Evolutionary conservation across 1,140 invertebrate species (phyloP), one percentile per base, ranked within the genome.

Genomic region (Pachypeltis micranthus): DNA sequence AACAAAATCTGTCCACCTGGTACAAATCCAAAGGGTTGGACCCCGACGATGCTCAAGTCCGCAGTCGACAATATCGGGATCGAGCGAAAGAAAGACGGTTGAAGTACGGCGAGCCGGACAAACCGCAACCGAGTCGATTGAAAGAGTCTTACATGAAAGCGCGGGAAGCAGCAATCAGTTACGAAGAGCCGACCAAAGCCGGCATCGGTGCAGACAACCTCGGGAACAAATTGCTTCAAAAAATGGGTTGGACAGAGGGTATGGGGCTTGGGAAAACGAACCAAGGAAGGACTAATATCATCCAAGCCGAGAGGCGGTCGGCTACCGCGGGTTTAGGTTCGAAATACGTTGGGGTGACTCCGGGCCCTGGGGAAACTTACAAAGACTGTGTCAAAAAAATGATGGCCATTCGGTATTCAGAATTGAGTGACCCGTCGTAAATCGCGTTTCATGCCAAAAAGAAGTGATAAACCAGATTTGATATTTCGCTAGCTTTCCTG

Each of bases 221-320:
- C 68, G 93, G 93, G 1, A 96, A 87, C 75, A 90, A 91, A 74
- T 78, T 99, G 68, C 74, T 99, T 44, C 93, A 98, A 75, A 97
- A 95, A 76, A 98, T 98, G 96, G 96, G 96, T 0, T 99, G 96
- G 96, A 88, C 85, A 3, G 90, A 94, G 74, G 96, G 96, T 1
- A 85, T 92, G 81, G 96, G 96, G 0, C 76, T 98, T 12, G 96
- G 96, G 2, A 91, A 90, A 72, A 80, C 82, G 29, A 91, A 93
- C 72, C 94, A 98, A 77, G 95, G 95, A n/a, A 81, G 92, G 68
- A 91, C 91, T 4, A 88, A 86, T 55, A 93, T 94, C 56, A 90
- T 96, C 65, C 87, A 93, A 77, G 82, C 80, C 29, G 82, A 85
- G 69, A 76, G 81, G 63, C 78, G 84, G 64, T 82, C 81, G 56